Percentiles rank a stretch among this genome's conserved stretches.
phyloP scores from a whole-genome alignment of 2,113 vertebrate genomes.

The Gopherus evgoodei region DNA sequence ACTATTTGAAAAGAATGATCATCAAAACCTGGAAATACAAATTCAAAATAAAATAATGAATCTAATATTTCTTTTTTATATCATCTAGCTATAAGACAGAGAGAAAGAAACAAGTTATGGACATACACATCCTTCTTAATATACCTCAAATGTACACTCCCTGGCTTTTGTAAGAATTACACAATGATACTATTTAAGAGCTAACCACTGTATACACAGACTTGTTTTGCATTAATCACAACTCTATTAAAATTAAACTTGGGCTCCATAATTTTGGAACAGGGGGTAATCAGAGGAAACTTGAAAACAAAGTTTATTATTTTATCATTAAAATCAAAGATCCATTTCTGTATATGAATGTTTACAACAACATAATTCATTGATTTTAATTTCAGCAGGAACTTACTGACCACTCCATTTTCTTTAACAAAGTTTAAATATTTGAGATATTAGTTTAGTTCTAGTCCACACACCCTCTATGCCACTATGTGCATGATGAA shows the following conservation, averaged over 20 bases:
- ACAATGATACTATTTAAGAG: background rate
- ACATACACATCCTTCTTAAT: background rate
- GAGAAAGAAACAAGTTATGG: background rate
- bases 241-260: constrained; percentile 40
- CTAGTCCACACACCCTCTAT: background rate
- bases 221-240: background rate
- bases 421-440: constrained; percentile 22
- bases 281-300: constrained; percentile 28
- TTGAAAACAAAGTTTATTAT: constrained; percentile 2
- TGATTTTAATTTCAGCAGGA: constrained; percentile 6
- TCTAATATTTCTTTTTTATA: background rate
- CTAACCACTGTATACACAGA: background rate
- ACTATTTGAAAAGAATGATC: background rate
- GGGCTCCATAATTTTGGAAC: background rate
- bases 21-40: background rate
- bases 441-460: background rate
- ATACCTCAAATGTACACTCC: background rate
- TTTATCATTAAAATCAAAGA: constrained; percentile 12
- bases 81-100: background rate
- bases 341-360: background rate
- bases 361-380: constrained; percentile 19
- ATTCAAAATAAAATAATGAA: constrained; percentile 25
- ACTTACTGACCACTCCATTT: background rate
- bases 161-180: background rate
- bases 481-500: constrained; percentile 19